Evolutionary conservation across 2,888 invertebrate species (phyloP), one percentile per base, ranked within the genome.

Genomic region (Tridacna gigas): DNA sequence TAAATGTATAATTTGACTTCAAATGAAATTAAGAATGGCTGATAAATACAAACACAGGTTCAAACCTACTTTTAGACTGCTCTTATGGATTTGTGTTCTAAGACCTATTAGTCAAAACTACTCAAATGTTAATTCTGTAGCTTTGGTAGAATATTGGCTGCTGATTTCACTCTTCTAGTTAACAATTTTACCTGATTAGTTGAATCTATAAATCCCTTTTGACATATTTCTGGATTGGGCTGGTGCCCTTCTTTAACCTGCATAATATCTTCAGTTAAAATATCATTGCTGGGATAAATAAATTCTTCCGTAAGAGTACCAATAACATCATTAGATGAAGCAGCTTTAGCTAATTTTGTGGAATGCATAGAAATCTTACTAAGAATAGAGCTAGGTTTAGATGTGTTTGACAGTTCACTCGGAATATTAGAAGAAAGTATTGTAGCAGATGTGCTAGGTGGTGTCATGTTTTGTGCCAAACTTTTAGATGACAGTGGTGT

Each of bases 121-220:
- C 13, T 67, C 37, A 37, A 4, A 37, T 37, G 26, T 66, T 28
- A 79, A 26, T 56, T 60, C 18, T 47, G 37, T 5, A 80, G 61
- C 28, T 79, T 84, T 61, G 82, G 87, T 76, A 86, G 74, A 22
- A 84, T 15, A 66, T 83, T 88, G 45, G 82, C 80, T 48, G 89
- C 89, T 47, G 89, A 89, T 81, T 83, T 89, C 15, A 84, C 87
- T 76, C 89, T 69, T 77, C 88, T 81, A 25, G 67, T 77, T 13
- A 83, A 77, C 47, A 89, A 74, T 26, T 74, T 86, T 77, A 74
- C 81, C 83, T 74, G 78, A 74, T 56, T 85, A 60, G 69, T 65
- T n/a, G 79, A 28, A n/a, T 61, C 66, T 15, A 48, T 26, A 66
- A 20, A 69, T 9, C 51, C 22, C 74, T 63, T 47, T 22, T 47